Conservation (phyloP, 2,888 invertebrate genomes). For the Mythimna vitellina region DNA sequence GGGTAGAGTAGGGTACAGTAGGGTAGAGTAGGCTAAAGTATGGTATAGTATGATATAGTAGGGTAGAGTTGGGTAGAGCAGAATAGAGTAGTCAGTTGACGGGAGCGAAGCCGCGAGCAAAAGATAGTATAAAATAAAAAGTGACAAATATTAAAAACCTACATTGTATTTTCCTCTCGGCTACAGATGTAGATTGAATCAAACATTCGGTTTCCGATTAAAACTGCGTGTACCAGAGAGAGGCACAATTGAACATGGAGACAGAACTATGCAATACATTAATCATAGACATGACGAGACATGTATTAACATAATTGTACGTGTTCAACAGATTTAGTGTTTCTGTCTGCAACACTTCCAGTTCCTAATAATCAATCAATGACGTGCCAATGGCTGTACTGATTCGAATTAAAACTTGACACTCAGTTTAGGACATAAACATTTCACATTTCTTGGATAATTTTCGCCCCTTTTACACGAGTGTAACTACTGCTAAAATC, state of each 20-base stretch:
- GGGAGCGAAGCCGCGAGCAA: too few relatives aligned
- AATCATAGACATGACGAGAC: neutral
- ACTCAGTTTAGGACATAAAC: neutral
- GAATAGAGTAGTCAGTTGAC: too few relatives aligned
- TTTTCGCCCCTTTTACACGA: neutral
- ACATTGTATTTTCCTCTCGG: too few relatives aligned
- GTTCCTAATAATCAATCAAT: neutral
- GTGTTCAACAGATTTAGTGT: conserved; percentile 17
- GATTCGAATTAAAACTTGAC: neutral
- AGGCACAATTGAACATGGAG: neutral
- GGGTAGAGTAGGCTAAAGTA: too few relatives aligned
- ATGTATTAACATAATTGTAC: conserved; percentile 4
- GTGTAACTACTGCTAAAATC: neutral
- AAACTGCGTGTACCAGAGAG: neutral
- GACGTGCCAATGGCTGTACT: neutral
- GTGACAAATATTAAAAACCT: too few relatives aligned
- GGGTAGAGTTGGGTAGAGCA: too few relatives aligned
- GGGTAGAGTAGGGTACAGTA: too few relatives aligned
- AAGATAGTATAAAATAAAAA: too few relatives aligned
- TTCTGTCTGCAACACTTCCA: neutral
- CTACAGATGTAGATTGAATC: too few relatives aligned
- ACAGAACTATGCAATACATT: conserved; percentile 9
- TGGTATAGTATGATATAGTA: too few relatives aligned
- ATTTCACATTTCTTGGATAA: too few relatives aligned
- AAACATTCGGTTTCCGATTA: neutral